phyloP scores from a whole-genome alignment of 2,797 vertebrate species.

The Helicolenus hilgendorfi region DNA sequence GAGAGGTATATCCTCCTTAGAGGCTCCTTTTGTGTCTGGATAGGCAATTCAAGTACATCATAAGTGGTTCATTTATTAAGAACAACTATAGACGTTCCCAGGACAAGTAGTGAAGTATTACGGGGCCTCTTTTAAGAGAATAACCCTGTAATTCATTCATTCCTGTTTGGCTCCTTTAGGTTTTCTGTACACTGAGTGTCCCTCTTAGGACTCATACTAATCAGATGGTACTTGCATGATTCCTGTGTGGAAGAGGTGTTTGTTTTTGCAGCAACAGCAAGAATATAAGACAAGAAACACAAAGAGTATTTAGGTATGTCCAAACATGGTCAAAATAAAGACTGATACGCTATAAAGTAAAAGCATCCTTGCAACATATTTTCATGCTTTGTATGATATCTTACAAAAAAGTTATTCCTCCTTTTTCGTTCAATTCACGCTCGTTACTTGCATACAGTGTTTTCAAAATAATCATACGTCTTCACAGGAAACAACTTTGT shows the following conservation, averaged over 20 bases:
- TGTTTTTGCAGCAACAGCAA: slow-evolving; percentile 13
- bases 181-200: slow-evolving; percentile 14
- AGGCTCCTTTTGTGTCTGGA: slow-evolving; percentile 51
- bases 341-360: not conserved
- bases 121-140: slow-evolving; percentile 42
- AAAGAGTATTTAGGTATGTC: not conserved
- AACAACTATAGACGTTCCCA: slow-evolving; percentile 19
- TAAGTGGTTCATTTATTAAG: slow-evolving; percentile 61
- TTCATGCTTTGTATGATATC: too few species aligned
- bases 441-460: too few species aligned
- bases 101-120: slow-evolving; percentile 57
- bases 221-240: slow-evolving; percentile 32
- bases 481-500: too few species aligned
- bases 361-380: not conserved
- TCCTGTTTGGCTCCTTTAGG: slow-evolving; percentile 25
- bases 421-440: too few species aligned
- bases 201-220: slow-evolving; percentile 8
- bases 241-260: not conserved
- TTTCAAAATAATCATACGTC: too few species aligned
- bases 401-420: too few species aligned
- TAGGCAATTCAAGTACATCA: slow-evolving; percentile 51
- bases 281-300: not conserved
- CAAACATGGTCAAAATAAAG: not conserved
- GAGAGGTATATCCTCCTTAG: slow-evolving; percentile 27
- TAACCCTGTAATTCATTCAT: slow-evolving; percentile 55